These are phyloP conservation scores for Sphaerodactylus townsendi DNA, from an alignment of 2,113 vertebrate genomes.

Conservation along the genomic window DNA sequence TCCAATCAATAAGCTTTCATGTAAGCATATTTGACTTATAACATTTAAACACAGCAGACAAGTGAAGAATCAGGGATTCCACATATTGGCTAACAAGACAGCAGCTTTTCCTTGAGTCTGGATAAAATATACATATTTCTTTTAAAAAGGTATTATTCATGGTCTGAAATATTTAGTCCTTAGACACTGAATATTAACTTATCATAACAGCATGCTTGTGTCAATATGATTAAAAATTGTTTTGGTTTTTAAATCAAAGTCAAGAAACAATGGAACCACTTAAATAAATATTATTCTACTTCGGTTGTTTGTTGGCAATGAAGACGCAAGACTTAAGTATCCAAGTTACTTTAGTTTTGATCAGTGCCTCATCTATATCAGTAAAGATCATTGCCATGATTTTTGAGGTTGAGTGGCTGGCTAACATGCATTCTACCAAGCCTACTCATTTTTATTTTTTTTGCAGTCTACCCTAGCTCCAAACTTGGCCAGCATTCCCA, in stretches of 20 bases:
- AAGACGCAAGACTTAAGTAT: no score
- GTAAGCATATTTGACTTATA: slow-evolving; percentile 66
- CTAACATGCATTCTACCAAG: no score
- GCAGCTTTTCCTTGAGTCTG: slow-evolving; percentile 42
- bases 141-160: slow-evolving; percentile 27
- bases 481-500: no score
- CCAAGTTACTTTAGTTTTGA: no score
- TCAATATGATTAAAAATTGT: background rate
- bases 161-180: slow-evolving; percentile 12
- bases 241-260: background rate
- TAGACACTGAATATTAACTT: background rate
- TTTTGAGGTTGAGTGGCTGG: no score
- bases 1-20: slow-evolving; percentile 69
- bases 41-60: slow-evolving; percentile 64
- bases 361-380: no score
- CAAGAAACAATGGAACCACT: slow-evolving; percentile 13
- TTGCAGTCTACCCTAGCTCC: no score
- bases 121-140: background rate
- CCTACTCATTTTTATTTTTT: no score
- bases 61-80: slow-evolving; percentile 56
- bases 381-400: no score
- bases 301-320: background rate
- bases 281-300: background rate
- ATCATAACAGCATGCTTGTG: background rate
- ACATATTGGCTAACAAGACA: slow-evolving; percentile 55